Percentiles rank a stretch among this genome's conserved stretches.
These are phyloP conservation scores for Lasioglossum vierecki DNA, from an alignment of 2,888 invertebrate species.

Conservation along the genomic window DNA sequence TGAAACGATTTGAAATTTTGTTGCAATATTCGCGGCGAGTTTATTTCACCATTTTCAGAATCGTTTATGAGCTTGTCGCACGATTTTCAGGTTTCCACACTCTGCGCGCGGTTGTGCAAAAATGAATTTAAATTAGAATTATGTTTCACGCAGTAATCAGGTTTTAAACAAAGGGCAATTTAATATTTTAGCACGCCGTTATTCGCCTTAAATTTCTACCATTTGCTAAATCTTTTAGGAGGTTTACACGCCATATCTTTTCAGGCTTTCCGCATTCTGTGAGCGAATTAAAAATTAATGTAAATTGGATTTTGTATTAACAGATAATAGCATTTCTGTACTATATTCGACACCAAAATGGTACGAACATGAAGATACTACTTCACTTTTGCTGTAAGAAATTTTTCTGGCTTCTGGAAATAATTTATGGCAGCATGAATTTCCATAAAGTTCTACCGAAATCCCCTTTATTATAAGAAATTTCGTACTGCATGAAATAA, in stretches of 20 bases:
- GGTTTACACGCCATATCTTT: neutral
- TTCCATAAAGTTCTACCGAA: neutral
- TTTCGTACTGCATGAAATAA: neutral
- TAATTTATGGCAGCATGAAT: neutral
- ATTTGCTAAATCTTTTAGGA: neutral
- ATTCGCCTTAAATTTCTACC: neutral
- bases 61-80: neutral
- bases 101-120: neutral
- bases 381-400: neutral
- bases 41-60: neutral
- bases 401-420: neutral
- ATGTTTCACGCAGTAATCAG: neutral
- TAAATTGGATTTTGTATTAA: neutral
- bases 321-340: neutral
- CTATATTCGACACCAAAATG: neutral
- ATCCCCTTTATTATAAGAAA: neutral
- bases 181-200: neutral
- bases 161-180: neutral
- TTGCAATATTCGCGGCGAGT: neutral
- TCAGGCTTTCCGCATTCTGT: neutral
- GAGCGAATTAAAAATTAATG: neutral
- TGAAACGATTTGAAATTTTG: neutral
- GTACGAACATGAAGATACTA: neutral
- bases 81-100: neutral
- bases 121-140: neutral